Conservation (phyloP, 53 echinoderm and acorn worm species). For the Stichopus horrens region DNA sequence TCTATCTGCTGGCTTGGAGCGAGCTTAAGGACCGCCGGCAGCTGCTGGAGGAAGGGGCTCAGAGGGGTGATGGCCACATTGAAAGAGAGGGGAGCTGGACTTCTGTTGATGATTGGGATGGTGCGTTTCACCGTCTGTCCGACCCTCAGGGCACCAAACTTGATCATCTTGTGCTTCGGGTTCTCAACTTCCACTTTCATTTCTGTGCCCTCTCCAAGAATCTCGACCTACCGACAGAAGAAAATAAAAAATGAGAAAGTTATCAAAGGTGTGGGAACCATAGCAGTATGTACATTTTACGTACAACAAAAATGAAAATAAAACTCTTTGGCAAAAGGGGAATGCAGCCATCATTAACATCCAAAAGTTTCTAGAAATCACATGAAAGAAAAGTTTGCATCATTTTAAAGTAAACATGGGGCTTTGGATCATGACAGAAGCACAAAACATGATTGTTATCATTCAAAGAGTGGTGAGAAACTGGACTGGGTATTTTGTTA, state of each 20-base stretch:
- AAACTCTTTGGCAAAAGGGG: no score
- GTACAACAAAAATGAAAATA: no score
- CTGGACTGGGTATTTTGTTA: neutral
- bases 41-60: constrained; percentile 80
- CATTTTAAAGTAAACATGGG: no score
- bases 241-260: neutral
- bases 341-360: no score
- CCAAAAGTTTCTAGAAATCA: no score
- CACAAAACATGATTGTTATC: no score
- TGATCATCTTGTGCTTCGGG: constrained; percentile 81
- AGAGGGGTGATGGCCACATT: constrained; percentile 96
- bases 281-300: no score
- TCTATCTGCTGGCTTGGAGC: constrained; percentile 76
- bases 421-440: no score
- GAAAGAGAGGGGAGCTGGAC: constrained; percentile 89
- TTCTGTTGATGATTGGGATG: constrained; percentile 89
- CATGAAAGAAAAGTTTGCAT: no score
- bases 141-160: constrained; percentile 87
- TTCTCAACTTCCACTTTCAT: constrained; percentile 95
- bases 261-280: no score
- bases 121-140: constrained; percentile 76
- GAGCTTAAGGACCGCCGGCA: constrained; percentile 84
- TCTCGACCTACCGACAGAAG: constrained; percentile 64
- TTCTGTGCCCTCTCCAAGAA: constrained; percentile 84
- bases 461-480: no score